A percentile compares a stretch with the other conserved stretches of the same genome.
Evolutionary conservation across 2,888 invertebrate genomes (phyloP).

Genomic region (Brachyptera putata): DNA sequence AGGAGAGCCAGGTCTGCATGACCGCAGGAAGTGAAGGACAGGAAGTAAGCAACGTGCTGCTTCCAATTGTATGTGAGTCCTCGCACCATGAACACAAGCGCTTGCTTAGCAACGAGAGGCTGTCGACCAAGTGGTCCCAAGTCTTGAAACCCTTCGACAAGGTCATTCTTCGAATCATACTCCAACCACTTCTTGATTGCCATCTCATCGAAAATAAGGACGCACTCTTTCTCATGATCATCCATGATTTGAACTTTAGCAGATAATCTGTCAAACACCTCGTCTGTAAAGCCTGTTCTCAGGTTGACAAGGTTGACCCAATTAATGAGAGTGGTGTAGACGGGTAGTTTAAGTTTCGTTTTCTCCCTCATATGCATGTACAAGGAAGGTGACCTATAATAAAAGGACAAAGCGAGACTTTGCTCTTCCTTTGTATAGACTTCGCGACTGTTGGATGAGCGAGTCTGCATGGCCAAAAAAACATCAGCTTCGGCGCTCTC

Average conservation of each 20-base stretch:
- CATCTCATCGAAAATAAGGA: constrained; percentile 37
- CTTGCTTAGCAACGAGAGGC: constrained; percentile 33
- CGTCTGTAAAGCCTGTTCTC: constrained; percentile 33
- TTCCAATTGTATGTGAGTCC: constrained; percentile 35
- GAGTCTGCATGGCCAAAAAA: not conserved
- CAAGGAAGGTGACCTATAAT: not conserved
- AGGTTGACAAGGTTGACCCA: not conserved
- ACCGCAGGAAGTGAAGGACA: constrained; percentile 29
- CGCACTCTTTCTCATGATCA: constrained; percentile 33
- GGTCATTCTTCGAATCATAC: constrained; percentile 33
- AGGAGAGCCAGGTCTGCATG: constrained; percentile 26
- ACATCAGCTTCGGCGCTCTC: not conserved
- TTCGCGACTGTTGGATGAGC: not conserved
- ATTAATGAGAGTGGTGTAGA: not conserved
- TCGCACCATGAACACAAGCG: constrained; percentile 36
- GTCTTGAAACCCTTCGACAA: constrained; percentile 35
- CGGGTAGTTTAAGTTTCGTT: not conserved
- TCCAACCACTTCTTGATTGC: constrained; percentile 34
- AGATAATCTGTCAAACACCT: constrained; percentile 33
- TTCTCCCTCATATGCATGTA: not conserved
- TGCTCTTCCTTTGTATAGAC: not conserved
- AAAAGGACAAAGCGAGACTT: not conserved
- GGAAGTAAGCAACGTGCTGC: constrained; percentile 35
- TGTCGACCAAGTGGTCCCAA: constrained; percentile 32
- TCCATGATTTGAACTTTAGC: constrained; percentile 36